Base-by-base conservation (phyloP, 2,113 vertebrate genomes). In the Cariama cristata region DNA sequence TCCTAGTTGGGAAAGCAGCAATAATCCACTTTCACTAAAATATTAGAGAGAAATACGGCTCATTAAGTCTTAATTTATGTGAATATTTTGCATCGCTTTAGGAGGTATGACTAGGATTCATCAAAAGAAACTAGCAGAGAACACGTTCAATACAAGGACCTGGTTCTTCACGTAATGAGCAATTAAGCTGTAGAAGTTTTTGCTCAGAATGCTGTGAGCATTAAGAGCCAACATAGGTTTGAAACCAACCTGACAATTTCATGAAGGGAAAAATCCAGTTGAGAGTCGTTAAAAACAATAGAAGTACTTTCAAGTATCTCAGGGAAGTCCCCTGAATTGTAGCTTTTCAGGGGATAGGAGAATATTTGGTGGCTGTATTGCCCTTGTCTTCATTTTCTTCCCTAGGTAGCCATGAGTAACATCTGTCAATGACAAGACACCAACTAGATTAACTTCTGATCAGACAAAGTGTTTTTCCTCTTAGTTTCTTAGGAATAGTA, bases 121-220 rank as follows among this genome's bases (percentile, higher is more conserved):
- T 95, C 90, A 96, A 91, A 97, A 73, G 87, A 76, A 91, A 85
- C 33, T 40, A 82, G 49, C 52, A 72, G 66, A 95, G 69, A 82
- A 85, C 49, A 69, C 50, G n/a, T 49, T 85, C 19, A 56, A 21
- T 60, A 76, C 33, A 62, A 69, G 84, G 53, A 93, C 24, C 47
- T 64, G 38, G 62, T 58, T 85, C 56, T 90, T 62, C 89, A 73
- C 0, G 1, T 94, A 94, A 95, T 45, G 66, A 96, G 72, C 81
- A 94, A 90, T 91, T 96, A 96, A 60, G 44, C 18, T 58, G 30
- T 30, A 63, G 81, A 89, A 68, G 19, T 4, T 93, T 84, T 90
- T 90, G 12, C 24, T 30, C 49, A 60, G 66, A 82, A 72, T 53
- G 24, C 71, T 85, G 44, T 27, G 23, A 89, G n/a, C 5, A 0